Conservation (phyloP, 2,797 vertebrate genomes). For the Eremophila alpestris region DNA sequence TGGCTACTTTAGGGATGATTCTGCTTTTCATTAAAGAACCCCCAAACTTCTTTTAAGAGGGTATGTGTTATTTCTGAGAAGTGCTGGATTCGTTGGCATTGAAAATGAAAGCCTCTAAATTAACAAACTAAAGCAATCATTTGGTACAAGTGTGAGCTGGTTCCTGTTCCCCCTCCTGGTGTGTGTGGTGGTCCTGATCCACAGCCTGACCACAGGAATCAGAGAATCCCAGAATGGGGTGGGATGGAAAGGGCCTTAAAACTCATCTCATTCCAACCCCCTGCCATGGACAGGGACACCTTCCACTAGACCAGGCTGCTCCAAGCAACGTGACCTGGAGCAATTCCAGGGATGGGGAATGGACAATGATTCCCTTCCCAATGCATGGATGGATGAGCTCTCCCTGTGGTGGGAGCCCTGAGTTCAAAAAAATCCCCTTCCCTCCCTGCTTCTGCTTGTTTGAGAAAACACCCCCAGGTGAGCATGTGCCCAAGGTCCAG, state of each 20-base stretch:
- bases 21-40: background rate
- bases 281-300: background rate
- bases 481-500: background rate
- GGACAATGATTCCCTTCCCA: background rate
- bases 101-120: background rate
- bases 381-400: fast-evolving
- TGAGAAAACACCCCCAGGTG: no score
- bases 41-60: background rate
- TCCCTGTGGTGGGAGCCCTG: background rate
- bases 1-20: background rate
- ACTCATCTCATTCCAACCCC: background rate
- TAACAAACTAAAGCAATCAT: background rate
- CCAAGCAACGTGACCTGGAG: background rate
- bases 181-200: background rate
- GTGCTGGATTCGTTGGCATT: fast-evolving
- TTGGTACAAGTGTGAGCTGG: background rate
- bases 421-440: background rate
- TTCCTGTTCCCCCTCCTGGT: background rate
- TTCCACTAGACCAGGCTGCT: background rate
- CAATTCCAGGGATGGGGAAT: background rate
- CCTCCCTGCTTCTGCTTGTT: background rate
- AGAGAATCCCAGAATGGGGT: background rate
- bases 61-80: background rate
- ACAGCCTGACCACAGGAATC: background rate
- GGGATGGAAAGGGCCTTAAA: background rate